Base-by-base conservation (phyloP, 2,113 vertebrate genomes). In the Macaca nemestrina region DNA sequence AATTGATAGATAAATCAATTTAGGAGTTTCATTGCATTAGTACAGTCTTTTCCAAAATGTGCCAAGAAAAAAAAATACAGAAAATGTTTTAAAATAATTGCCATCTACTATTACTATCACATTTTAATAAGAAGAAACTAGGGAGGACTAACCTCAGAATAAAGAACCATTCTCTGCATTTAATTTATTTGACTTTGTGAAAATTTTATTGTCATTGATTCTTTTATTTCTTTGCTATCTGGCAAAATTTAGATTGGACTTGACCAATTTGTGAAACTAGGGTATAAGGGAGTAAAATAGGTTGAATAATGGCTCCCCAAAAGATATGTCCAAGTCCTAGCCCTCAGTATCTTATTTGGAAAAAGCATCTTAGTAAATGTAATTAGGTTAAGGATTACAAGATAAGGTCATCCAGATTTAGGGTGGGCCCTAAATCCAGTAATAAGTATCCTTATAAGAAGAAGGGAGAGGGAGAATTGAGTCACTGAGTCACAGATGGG, bases 151-250 rank as follows among this genome's bases (percentile, higher is more conserved):
- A 84, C 59, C 23, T 85, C 13, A 32, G 16, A 91, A 88, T 30
- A 67, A 70, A 96, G 12, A 32, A 61, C 23, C 2, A 45, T 40
- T 70, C 30, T 87, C 38, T 86, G 17, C 25, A 91, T 78, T 93
- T 91, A 45, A 61, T 85, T 90, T 23, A 91, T 90, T 59, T 94
- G 38, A 88, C 10, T 85, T 93, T 72, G 84, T 90, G 64, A 85
- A 78, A 76, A 57, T 94, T 88, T 96, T 20, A 59, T 79, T 83
- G 20, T 40, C 6, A 68, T 17, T 70, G 32, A 79, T 84, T 90
- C 57, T 93, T 48, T 92, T 45, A 94, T 88, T 70, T 85, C 59
- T 68, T 43, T 57, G 50, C 3, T 84, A 35, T 38, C 45, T 84
- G 23, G 20, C 64, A 7, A 80, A 90, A 80, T 6, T 76, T 67